Conservation (phyloP, 2,888 invertebrate species). For the Macrostomum cliftonense region DNA sequence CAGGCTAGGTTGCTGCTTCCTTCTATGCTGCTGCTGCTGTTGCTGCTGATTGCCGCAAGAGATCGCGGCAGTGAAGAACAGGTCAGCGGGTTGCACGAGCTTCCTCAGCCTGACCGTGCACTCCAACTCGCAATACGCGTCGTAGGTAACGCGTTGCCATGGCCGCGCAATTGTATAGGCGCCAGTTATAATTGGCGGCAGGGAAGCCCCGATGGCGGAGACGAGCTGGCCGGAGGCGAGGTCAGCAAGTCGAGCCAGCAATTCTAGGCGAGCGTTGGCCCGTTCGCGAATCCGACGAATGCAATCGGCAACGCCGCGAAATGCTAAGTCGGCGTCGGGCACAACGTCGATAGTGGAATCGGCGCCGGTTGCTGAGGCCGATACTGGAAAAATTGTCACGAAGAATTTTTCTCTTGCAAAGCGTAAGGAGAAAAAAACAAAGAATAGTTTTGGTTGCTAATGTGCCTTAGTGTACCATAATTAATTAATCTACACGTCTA, state of each 20-base stretch:
- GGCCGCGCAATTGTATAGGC: slow-evolving; percentile 46
- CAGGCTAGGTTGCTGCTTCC: too few species aligned
- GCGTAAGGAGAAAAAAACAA: too few species aligned
- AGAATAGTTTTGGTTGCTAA: too few species aligned
- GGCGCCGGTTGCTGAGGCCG: too few species aligned
- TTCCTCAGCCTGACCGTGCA: slow-evolving; percentile 40
- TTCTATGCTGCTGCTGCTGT: too few species aligned
- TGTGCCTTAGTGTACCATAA: too few species aligned
- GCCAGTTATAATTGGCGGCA: slow-evolving; percentile 34
- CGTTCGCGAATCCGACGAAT: slow-evolving; percentile 55
- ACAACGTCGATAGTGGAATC: slow-evolving; percentile 7
- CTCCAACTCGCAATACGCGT: slow-evolving; percentile 46
- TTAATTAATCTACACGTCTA: too few species aligned
- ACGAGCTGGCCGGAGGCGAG: slow-evolving; percentile 30
- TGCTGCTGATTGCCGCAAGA: slow-evolving; percentile 43
- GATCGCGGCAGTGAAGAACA: slow-evolving; percentile 54
- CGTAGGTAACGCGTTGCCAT: slow-evolving; percentile 52
- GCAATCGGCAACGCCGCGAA: slow-evolving; percentile 53
- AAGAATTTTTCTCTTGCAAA: too few species aligned
- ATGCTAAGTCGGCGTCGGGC: slow-evolving; percentile 35
- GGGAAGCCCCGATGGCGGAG: slow-evolving; percentile 2
- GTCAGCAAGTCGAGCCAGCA: slow-evolving; percentile 57
- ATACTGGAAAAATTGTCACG: too few species aligned
- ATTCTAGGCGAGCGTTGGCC: slow-evolving; percentile 52
- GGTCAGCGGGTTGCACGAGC: slow-evolving; percentile 14